Evolutionary conservation across 1,140 invertebrate species (phyloP).

Genomic region (Zaprionus camerounensis): DNA sequence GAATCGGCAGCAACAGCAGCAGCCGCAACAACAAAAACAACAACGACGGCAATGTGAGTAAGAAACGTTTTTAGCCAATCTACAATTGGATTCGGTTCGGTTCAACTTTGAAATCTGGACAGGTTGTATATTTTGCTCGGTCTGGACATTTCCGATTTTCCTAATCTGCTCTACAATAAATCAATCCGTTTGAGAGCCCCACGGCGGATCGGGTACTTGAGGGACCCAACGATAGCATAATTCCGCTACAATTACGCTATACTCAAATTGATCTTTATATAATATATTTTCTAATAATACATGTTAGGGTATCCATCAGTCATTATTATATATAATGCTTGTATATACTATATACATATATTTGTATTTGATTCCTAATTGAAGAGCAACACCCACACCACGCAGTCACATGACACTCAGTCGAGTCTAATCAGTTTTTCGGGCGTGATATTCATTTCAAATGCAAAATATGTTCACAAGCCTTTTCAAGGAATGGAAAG

Average conservation of each 20-base stretch:
- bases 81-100: conserved; percentile 20
- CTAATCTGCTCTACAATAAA: conserved; percentile 47
- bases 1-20: conserved; percentile 1
- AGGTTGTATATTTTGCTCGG: conserved; percentile 46
- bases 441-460: conserved; percentile 19
- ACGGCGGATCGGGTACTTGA: conserved; percentile 20
- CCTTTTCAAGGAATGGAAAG: not conserved
- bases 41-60: not conserved
- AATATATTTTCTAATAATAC: not conserved
- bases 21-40: not conserved
- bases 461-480: conserved; percentile 35
- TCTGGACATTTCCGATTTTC: conserved; percentile 50
- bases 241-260: not conserved
- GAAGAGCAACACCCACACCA: conserved; percentile 29
- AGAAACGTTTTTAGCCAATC: conserved; percentile 22
- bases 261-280: not conserved
- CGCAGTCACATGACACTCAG: conserved; percentile 26
- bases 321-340: not conserved
- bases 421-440: conserved; percentile 13
- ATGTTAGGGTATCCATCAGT: not conserved
- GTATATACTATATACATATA: not conserved
- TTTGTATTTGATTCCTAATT: conserved; percentile 23
- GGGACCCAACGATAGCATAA: not conserved
- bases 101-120: conserved; percentile 41
- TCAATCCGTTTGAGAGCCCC: conserved; percentile 22